Evolutionary conservation across 2,797 vertebrate species (phyloP).

Genomic region (Sebastes trivittatus): DNA sequence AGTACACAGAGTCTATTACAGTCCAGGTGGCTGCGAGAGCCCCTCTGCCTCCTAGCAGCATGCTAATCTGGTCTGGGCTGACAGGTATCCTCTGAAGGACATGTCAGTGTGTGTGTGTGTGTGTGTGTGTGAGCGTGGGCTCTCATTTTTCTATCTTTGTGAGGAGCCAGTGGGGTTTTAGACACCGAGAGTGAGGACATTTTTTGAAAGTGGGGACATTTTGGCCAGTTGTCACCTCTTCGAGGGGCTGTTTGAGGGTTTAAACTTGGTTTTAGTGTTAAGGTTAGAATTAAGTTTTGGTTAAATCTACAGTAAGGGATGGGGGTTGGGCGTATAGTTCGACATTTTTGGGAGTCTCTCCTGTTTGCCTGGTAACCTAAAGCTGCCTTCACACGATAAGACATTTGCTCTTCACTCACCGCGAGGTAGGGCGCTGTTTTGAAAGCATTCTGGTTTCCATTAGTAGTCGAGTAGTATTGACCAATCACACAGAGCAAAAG

Average conservation of each 20-base stretch:
- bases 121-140: not conserved
- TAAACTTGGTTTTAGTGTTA: not conserved
- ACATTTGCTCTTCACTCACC: too few species aligned
- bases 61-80: conserved; percentile 62
- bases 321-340: not conserved
- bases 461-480: too few species aligned
- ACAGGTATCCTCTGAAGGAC: conserved; percentile 71
- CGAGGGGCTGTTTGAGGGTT: not conserved
- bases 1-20: conserved; percentile 56
- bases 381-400: too few species aligned
- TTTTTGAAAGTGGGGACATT: not conserved
- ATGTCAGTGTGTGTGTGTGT: not conserved
- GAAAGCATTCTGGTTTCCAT: too few species aligned
- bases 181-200: not conserved
- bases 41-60: conserved; percentile 50
- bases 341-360: not conserved
- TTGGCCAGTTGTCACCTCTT: too few species aligned
- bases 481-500: too few species aligned
- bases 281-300: not conserved
- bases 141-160: not conserved
- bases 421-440: too few species aligned
- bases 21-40: conserved; percentile 66
- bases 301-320: not conserved
- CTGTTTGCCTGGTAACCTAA: not conserved
- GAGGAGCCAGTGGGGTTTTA: not conserved